These are phyloP conservation scores for Eupithecia tripunctaria DNA, from an alignment of 2,888 invertebrate genomes.

Conservation along the genomic window DNA sequence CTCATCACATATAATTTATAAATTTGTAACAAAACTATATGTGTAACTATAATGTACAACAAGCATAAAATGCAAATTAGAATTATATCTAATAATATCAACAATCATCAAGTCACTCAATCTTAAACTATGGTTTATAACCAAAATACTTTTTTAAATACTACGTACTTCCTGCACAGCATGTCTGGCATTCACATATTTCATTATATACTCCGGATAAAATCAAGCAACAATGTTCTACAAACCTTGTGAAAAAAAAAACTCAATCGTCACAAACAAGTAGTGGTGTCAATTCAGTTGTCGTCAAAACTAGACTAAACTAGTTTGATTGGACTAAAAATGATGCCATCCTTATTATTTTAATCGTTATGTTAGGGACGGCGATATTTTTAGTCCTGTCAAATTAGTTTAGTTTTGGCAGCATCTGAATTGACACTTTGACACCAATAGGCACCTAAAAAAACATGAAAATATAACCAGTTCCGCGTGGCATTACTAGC, in stretches of 20 bases:
- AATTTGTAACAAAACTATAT: constrained; percentile 24
- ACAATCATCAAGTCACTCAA: constrained; percentile 24
- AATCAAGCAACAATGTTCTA: neutral
- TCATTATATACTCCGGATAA: neutral
- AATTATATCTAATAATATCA: constrained; percentile 23
- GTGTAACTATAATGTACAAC: constrained; percentile 21
- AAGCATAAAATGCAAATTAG: constrained; percentile 26
- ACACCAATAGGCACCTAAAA: too few relatives aligned
- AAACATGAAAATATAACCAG: too few relatives aligned
- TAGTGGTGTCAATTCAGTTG: too few relatives aligned
- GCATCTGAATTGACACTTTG: too few relatives aligned
- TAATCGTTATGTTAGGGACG: too few relatives aligned
- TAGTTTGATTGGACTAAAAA: too few relatives aligned
- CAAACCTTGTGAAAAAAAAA: neutral
- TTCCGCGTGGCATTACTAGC: too few relatives aligned
- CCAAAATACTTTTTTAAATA: constrained; percentile 13
- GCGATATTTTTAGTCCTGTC: too few relatives aligned
- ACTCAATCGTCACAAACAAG: too few relatives aligned
- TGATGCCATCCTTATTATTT: too few relatives aligned
- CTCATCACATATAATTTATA: constrained; percentile 33
- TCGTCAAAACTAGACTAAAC: too few relatives aligned
- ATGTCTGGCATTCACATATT: neutral
- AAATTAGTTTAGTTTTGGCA: too few relatives aligned
- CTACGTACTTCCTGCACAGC: neutral
- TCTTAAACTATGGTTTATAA: constrained; percentile 27